Evolutionary conservation across 1,140 invertebrate genomes (phyloP).

Genomic region (Trachymyrmex cornetzi): DNA sequence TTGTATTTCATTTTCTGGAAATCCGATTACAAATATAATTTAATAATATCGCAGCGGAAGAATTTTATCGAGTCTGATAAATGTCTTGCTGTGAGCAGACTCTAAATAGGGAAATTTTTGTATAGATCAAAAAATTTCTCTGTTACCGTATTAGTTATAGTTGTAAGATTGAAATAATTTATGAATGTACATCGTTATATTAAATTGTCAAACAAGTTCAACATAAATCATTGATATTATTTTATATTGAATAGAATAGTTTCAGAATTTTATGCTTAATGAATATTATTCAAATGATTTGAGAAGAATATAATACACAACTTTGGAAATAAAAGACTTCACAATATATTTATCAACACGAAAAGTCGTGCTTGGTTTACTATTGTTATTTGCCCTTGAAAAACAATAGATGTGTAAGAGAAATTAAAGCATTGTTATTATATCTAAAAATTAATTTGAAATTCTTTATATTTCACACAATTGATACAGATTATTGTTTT

Average conservation of each 20-base stretch:
- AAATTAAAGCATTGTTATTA: neutral
- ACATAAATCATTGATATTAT: neutral
- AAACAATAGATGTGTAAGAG: neutral
- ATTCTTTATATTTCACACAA: neutral
- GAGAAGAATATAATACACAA: neutral
- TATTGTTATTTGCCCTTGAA: neutral
- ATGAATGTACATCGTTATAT: neutral
- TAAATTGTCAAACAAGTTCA: neutral
- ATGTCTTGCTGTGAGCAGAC: neutral
- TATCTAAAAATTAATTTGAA: slow-evolving; percentile 2
- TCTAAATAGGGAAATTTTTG: neutral
- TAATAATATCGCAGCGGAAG: neutral
- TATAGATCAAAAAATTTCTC: neutral
- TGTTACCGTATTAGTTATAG: neutral
- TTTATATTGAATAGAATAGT: neutral
- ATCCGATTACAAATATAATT: slow-evolving; percentile 22
- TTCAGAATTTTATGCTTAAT: neutral
- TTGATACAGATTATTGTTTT: neutral
- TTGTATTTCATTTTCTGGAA: slow-evolving; percentile 42
- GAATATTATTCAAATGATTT: neutral
- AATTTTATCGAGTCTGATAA: slow-evolving; percentile 5
- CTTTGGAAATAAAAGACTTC: neutral
- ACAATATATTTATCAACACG: neutral
- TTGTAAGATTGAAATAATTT: slow-evolving; percentile 15
- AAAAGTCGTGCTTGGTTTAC: neutral